Evolutionary conservation across 2,797 vertebrate genomes (phyloP), one percentile per base, ranked within the genome.

Genomic region (Merluccius polli): DNA sequence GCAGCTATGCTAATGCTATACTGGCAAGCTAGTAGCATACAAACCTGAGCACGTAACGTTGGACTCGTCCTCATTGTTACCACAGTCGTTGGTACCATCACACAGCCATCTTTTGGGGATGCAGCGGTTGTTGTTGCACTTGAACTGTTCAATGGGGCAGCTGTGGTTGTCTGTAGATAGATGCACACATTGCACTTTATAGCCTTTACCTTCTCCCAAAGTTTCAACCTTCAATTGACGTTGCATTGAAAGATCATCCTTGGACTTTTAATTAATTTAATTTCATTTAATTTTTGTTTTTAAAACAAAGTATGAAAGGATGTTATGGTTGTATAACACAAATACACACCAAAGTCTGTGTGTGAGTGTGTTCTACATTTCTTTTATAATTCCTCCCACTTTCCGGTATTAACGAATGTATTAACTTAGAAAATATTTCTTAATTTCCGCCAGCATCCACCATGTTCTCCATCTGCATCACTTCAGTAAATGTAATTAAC

Each of bases 101-200:
- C 97, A 99, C 75, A 98, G 95, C 97, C 97, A 99, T 75, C 92
- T 93, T 89, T 98, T 98, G 74, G 97, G 96, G 86, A 99, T 98
- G 81, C 97, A 99, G 73, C 95, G 97, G 82, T 98, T 98, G 91
- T 94, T 98, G 82, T 89, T 94, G 86, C 97, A 99, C 89, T 98
- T 98, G 89, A 99, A 99, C 76, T 98, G 97, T 90, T 97, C 95
- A 29, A 90, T 85, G 36, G 96, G 95, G 88, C 97, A 99, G 63
- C 93, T 97, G 75, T 98, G 96, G 90, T 99, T 98, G 70, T 92
- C 94, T 94, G 87, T 35, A 74, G 84, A 59, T 16, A 65, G 79
- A 63, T 9, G 44, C 27, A 65, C 32, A 69, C 0, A 35, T 32
- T 71, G 72, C 70, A 72, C 72, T 24, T 63, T 12, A 63, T 4